These are phyloP conservation scores for Channa striata DNA, from an alignment of 2,797 vertebrate genomes.

Conservation along the genomic window DNA sequence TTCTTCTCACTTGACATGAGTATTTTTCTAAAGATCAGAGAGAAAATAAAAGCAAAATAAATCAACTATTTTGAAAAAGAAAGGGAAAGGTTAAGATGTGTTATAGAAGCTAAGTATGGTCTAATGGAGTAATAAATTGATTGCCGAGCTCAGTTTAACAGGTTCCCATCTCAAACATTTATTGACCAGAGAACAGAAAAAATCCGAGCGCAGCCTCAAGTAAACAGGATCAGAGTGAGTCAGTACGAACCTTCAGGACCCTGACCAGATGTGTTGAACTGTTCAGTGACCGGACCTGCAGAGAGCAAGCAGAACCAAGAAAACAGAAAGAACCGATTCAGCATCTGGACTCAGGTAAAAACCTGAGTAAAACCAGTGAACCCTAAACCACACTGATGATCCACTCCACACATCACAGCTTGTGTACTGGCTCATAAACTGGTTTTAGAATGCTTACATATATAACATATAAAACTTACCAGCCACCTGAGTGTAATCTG, in stretches of 20 bases:
- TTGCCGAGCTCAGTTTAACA: too few species aligned
- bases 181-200: too few species aligned
- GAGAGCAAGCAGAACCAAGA: constrained; percentile 86
- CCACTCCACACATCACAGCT: neutral
- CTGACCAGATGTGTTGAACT: constrained; percentile 87
- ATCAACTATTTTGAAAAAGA: too few species aligned
- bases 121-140: too few species aligned
- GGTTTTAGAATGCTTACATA: neutral
- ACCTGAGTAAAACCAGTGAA: neutral
- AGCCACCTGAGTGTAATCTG: constrained; percentile 76
- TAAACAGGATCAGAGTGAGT: neutral
- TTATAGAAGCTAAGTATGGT: too few species aligned
- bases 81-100: too few species aligned
- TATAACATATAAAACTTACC: constrained; percentile 79
- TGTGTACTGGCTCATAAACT: neutral
- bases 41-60: too few species aligned
- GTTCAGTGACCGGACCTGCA: constrained; percentile 87
- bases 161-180: too few species aligned
- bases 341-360: constrained; percentile 66
- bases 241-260: constrained; percentile 85
- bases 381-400: too few species aligned
- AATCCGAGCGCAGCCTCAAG: neutral
- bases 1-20: too few species aligned
- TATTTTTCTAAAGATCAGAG: too few species aligned
- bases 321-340: constrained; percentile 81